A percentile compares a stretch with the other conserved stretches of the same genome.
Conservation (phyloP, 2,888 invertebrate species). For the Bimastos eiseni region DNA sequence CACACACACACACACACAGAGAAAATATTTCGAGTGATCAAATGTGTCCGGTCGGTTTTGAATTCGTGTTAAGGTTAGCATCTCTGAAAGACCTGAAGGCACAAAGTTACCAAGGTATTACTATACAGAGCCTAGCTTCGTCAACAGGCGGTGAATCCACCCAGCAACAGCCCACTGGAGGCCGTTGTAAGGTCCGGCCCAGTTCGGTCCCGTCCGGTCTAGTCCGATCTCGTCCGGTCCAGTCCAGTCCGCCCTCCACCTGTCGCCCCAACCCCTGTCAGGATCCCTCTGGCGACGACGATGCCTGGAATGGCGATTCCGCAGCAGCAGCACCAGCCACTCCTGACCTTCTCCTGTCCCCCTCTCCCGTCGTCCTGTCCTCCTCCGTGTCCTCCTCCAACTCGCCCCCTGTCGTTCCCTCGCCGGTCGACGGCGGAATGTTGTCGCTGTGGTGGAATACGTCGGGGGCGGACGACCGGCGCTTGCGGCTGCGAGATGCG, state of each 20-base stretch:
- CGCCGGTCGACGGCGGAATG: slow-evolving; percentile 8
- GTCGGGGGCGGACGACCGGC: slow-evolving; percentile 8
- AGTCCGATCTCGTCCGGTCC: background rate
- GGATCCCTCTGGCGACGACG: background rate
- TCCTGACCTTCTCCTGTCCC: too few species aligned
- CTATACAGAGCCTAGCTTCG: background rate
- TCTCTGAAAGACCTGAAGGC: slow-evolving; percentile 1
- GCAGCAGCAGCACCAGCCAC: background rate
- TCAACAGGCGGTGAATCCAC: background rate
- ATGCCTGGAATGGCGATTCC: background rate
- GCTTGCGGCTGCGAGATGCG: background rate
- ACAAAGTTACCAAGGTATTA: slow-evolving; percentile 3
- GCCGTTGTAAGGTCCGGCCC: too few species aligned
- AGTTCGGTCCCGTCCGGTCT: background rate
- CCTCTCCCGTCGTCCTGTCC: background rate
- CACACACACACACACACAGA: background rate
- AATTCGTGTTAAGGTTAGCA: background rate
- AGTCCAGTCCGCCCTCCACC: background rate
- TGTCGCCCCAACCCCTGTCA: background rate
- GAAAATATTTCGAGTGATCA: background rate
- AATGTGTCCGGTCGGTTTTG: background rate
- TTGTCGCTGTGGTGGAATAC: slow-evolving; percentile 21
- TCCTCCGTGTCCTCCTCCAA: background rate
- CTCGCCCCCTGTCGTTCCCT: background rate
- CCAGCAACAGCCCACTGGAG: background rate